These are phyloP conservation scores for Drosophila borealis DNA, from an alignment of 2,888 invertebrate species.

Conservation along the genomic window DNA sequence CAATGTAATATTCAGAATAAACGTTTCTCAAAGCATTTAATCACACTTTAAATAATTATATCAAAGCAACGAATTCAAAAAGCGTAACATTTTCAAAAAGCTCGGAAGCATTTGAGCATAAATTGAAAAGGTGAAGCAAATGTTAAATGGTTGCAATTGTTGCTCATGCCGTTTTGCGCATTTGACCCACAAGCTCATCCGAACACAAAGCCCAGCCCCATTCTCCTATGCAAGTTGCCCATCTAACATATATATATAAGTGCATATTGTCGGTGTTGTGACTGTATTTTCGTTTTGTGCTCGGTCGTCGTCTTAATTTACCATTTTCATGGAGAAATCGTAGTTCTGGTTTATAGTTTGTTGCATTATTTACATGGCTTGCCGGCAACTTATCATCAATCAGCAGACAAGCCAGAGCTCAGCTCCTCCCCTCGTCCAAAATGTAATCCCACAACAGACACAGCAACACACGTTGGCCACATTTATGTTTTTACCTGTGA, in stretches of 20 bases:
- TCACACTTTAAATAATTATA: background rate
- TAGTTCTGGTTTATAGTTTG: conserved; percentile 14
- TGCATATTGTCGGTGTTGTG: conserved; percentile 3
- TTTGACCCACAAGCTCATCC: conserved; percentile 16
- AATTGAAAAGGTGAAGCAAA: conserved; percentile 26
- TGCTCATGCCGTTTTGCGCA: conserved; percentile 33
- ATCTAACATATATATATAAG: background rate
- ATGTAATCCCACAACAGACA: conserved; percentile 19
- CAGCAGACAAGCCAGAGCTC: conserved; percentile 37
- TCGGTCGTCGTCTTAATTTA: conserved; percentile 39
- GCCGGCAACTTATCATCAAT: conserved; percentile 65
- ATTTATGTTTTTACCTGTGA: conserved; percentile 42
- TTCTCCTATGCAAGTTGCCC: background rate
- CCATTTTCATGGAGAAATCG: conserved; percentile 41
- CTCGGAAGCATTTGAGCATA: background rate
- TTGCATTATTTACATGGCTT: conserved; percentile 55
- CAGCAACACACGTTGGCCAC: conserved; percentile 24
- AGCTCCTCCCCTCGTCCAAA: background rate
- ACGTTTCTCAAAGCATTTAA: too few species aligned
- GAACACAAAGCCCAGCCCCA: too few species aligned
- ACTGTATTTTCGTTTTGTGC: conserved; percentile 1
- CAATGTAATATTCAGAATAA: too few species aligned
- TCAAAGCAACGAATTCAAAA: background rate
- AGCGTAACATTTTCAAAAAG: conserved; percentile 3
- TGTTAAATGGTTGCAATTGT: conserved; percentile 64